phyloP scores from a whole-genome alignment of 2,113 vertebrate genomes.

The Geococcyx californianus region DNA sequence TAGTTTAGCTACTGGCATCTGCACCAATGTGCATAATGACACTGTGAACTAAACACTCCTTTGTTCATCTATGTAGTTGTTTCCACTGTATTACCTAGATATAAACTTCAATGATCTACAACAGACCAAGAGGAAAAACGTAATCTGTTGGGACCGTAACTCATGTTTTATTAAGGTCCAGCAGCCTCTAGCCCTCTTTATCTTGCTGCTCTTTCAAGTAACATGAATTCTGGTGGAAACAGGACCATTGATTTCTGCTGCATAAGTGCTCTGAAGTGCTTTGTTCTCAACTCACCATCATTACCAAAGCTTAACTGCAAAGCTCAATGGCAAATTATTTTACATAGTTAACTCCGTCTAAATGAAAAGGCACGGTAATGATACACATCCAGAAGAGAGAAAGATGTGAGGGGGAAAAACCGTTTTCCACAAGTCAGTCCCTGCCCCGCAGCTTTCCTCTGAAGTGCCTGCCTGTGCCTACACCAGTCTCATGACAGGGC shows the following conservation, averaged over 20 bases:
- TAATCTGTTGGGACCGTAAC: not conserved
- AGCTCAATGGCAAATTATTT: not conserved
- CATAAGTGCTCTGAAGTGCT: not conserved
- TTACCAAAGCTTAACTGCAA: not conserved
- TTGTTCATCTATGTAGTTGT: not conserved
- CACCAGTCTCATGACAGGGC: not conserved
- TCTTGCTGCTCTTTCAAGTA: not conserved
- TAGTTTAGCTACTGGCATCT: not conserved
- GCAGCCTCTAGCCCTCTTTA: not conserved
- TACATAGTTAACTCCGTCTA: not conserved
- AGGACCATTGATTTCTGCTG: not conserved
- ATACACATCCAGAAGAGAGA: not conserved
- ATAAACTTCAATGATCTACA: not conserved
- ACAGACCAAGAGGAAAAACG: not conserved
- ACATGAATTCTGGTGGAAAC: not conserved
- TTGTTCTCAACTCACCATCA: not conserved
- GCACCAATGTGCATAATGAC: not conserved
- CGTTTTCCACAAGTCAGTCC: accelerated
- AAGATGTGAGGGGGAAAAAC: not conserved
- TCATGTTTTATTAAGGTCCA: not conserved
- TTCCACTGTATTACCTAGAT: not conserved
- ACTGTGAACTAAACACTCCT: not conserved
- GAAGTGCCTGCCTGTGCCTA: accelerated
- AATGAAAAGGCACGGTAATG: not conserved
- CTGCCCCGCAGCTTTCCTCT: not conserved